These are phyloP conservation scores for Diachasmimorpha longicaudata DNA, from an alignment of 1,140 invertebrate genomes.

Conservation along the genomic window DNA sequence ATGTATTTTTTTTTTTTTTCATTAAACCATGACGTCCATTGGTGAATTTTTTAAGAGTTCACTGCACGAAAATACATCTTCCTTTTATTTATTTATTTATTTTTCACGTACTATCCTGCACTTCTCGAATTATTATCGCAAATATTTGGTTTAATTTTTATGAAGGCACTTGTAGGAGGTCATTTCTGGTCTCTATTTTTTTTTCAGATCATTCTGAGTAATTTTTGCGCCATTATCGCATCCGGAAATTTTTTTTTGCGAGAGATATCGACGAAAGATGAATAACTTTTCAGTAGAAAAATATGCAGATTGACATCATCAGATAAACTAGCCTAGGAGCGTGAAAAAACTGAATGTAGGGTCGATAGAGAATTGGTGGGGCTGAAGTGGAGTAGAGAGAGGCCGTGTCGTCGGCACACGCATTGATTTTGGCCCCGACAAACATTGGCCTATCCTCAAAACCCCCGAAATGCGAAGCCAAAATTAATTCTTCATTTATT, in stretches of 20 bases:
- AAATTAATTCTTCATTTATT: background rate
- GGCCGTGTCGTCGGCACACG: conserved; percentile 10
- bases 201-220: too few species aligned
- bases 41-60: background rate
- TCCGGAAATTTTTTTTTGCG: too few species aligned
- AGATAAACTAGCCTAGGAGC: background rate
- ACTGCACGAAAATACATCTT: background rate
- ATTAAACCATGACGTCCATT: background rate
- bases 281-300: background rate
- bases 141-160: too few species aligned
- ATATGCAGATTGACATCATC: background rate
- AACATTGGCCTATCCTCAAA: conserved; percentile 25
- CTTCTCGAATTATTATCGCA: too few species aligned
- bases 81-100: too few species aligned
- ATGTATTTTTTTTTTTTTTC: conserved; percentile 1
- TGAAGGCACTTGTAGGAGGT: too few species aligned
- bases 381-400: background rate
- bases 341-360: background rate
- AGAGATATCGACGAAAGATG: too few species aligned
- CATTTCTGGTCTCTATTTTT: too few species aligned
- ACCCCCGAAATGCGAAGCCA: background rate
- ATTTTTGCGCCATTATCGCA: too few species aligned
- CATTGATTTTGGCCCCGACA: conserved; percentile 59
- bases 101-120: too few species aligned
- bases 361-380: conserved; percentile 25